Percentiles rank a stretch among this genome's conserved stretches.
These are phyloP conservation scores for Coracias cyanogaster DNA, from an alignment of 2,797 vertebrate species.

Conservation along the genomic window DNA sequence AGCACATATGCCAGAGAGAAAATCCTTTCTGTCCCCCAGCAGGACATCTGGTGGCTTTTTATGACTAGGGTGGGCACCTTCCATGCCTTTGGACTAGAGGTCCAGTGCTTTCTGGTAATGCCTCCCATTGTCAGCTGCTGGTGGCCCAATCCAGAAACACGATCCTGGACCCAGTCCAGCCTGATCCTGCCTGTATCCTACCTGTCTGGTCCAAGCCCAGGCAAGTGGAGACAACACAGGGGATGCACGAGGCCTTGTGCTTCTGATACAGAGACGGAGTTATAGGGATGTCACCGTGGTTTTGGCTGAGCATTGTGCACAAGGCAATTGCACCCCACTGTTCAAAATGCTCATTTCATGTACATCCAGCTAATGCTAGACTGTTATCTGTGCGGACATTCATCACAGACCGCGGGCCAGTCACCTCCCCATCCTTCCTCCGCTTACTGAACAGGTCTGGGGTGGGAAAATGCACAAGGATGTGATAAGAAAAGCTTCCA, in stretches of 20 bases:
- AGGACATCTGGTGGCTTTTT: background rate
- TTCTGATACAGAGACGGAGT: background rate
- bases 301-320: background rate
- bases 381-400: background rate
- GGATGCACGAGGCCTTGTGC: background rate
- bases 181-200: background rate
- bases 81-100: rapidly evolving
- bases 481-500: background rate
- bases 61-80: background rate
- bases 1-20: background rate
- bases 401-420: rapidly evolving
- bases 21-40: background rate
- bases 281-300: background rate
- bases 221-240: rapidly evolving
- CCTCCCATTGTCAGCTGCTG: rapidly evolving
- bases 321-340: rapidly evolving
- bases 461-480: background rate
- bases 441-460: background rate
- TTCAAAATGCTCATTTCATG: rapidly evolving
- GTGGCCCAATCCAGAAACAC: background rate
- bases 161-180: background rate
- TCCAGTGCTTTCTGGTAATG: background rate
- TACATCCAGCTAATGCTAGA: background rate
- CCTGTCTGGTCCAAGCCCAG: background rate
- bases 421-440: background rate